Evolutionary conservation across 2,888 invertebrate genomes (phyloP).

Genomic region (Aporophyla nigra): DNA sequence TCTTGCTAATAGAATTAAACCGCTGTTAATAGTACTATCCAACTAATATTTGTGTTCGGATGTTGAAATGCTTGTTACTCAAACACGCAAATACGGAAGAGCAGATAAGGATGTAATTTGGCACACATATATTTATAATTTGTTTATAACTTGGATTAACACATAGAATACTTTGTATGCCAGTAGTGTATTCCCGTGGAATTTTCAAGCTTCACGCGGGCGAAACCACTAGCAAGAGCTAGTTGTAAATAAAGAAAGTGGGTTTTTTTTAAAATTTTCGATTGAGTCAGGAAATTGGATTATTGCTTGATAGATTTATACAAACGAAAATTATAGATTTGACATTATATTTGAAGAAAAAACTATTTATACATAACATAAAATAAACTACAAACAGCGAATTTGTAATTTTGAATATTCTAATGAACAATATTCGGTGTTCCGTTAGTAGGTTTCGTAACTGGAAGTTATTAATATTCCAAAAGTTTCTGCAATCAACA

Average conservation of each 20-base stretch:
- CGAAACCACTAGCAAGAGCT: background rate
- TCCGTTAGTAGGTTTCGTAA: background rate
- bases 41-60: too few species aligned
- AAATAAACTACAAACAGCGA: background rate
- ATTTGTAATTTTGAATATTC: background rate
- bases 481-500: background rate
- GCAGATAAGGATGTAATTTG: too few species aligned
- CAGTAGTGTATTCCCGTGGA: too few species aligned
- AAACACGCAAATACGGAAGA: too few species aligned
- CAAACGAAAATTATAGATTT: background rate
- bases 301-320: background rate
- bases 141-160: too few species aligned
- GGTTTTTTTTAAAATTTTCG: background rate
- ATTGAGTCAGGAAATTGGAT: background rate
- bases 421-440: background rate
- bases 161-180: too few species aligned
- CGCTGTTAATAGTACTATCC: background rate
- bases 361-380: background rate
- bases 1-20: conserved; percentile 5
- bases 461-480: background rate
- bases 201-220: too few species aligned
- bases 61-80: too few species aligned
- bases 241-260: background rate
- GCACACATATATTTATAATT: too few species aligned
- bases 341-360: background rate